Base-by-base conservation (phyloP, 2,797 vertebrate species). In the Salmo trutta region DNA sequence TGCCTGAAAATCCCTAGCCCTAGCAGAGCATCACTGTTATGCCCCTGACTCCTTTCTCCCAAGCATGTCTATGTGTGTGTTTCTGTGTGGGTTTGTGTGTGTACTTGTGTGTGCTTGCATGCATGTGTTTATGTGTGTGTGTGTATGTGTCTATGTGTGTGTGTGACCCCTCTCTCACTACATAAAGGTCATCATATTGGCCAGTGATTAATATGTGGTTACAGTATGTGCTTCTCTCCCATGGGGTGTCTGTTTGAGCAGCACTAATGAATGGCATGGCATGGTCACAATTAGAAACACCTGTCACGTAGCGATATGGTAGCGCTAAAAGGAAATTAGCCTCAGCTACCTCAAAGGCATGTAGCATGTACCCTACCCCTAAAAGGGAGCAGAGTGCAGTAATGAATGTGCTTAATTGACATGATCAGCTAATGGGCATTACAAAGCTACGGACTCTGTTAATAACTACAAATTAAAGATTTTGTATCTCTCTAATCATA, bases 271-370 rank as follows among this genome's bases (percentile, higher is more conserved):
- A 80, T 33, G 76, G 69, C 66, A 33, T 47, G 41, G 41, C 12
- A 47, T 10, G 10, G 41, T 10, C 41, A 64, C 71, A 86, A 88
- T 87, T 84, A 84, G 59, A 12, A 86, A 85, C 77, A 88, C 84
- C 82, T 86, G 82, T 86, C 83, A 85, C 82, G 86, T 78, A 80
- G 74, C 86, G 78, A 90, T 82, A 73, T 74, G 72, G 82, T 69
- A 72, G 82, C 86, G 81, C 76, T 74, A 77, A 69, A 66, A 82
- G 76, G 73, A 87, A 83, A 83, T 88, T 77, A 83, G 73, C 71
- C 72, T 74, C 51, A 72, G 74, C 75, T 75, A 84, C 76, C 62
- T 82, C 81, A 84, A 76, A 75, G 66, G 77, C 76, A 78, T 47
- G 10, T 47, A 47, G 41, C 41, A 47, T 47, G 41, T 47, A 47